A percentile compares a stretch with the other conserved stretches of the same genome.
These are phyloP conservation scores for Buathra laborator DNA, from an alignment of 2,888 invertebrate species.

Conservation along the genomic window DNA sequence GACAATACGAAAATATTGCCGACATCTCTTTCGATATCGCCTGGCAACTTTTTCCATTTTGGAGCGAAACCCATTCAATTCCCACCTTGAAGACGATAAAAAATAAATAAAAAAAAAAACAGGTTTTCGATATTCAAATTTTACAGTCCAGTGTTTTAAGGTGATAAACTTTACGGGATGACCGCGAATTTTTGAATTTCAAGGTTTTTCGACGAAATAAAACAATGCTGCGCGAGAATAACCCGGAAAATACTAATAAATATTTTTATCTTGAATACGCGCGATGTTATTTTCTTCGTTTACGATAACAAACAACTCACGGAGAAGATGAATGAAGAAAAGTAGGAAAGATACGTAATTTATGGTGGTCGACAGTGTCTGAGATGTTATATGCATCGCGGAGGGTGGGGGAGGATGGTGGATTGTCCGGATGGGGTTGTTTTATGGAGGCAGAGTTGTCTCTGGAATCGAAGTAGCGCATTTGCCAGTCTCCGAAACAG, in stretches of 20 bases:
- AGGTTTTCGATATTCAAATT: background rate
- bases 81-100: background rate
- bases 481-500: constrained; percentile 59
- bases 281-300: background rate
- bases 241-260: too few species aligned
- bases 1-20: background rate
- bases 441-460: constrained; percentile 54
- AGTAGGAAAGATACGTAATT: constrained; percentile 8
- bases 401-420: background rate
- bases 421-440: constrained; percentile 43
- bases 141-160: too few species aligned
- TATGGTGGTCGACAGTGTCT: constrained; percentile 28
- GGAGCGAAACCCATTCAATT: background rate
- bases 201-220: background rate
- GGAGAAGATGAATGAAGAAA: constrained; percentile 29
- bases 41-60: background rate
- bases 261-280: background rate
- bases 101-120: background rate
- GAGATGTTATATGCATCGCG: background rate
- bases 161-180: background rate
- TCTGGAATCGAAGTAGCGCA: constrained; percentile 59
- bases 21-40: background rate
- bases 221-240: background rate
- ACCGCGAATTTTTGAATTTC: background rate
- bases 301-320: background rate